Percentiles rank a stretch among this genome's conserved stretches.
Evolutionary conservation across 2,888 invertebrate species (phyloP).

Genomic region (Euzetes globulus): DNA sequence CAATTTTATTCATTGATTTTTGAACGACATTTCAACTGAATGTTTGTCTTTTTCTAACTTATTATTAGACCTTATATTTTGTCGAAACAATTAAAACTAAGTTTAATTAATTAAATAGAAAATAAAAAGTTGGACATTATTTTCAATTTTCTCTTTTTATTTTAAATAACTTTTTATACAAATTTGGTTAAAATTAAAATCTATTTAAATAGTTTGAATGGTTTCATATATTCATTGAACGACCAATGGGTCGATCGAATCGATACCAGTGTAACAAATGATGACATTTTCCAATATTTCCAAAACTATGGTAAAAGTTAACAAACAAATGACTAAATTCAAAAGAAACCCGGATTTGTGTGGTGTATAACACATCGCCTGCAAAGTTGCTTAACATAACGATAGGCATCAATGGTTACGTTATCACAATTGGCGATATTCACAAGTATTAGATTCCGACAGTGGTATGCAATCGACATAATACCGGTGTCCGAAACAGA

Average conservation of each 20-base stretch:
- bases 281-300: too few relatives aligned
- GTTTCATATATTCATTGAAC: background rate
- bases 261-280: too few relatives aligned
- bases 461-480: constrained; percentile 79
- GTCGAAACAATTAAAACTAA: background rate
- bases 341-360: background rate
- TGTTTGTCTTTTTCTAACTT: constrained; percentile 22
- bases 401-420: constrained; percentile 76
- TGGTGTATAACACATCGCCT: constrained; percentile 70
- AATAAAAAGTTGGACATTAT: background rate
- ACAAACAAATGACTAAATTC: background rate
- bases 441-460: constrained; percentile 76
- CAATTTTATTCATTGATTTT: background rate
- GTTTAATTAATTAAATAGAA: background rate
- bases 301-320: too few relatives aligned
- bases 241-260: too few relatives aligned
- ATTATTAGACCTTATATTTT: constrained; percentile 11
- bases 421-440: constrained; percentile 83
- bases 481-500: constrained; percentile 80
- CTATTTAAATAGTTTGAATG: too few relatives aligned
- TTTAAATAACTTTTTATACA: background rate
- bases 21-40: background rate
- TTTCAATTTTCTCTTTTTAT: background rate
- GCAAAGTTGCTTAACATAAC: constrained; percentile 85
- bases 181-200: background rate